A percentile compares a stretch with the other conserved stretches of the same genome.
These are phyloP conservation scores for Globodera rostochiensis DNA, from an alignment of 1,140 invertebrate species.

Conservation along the genomic window DNA sequence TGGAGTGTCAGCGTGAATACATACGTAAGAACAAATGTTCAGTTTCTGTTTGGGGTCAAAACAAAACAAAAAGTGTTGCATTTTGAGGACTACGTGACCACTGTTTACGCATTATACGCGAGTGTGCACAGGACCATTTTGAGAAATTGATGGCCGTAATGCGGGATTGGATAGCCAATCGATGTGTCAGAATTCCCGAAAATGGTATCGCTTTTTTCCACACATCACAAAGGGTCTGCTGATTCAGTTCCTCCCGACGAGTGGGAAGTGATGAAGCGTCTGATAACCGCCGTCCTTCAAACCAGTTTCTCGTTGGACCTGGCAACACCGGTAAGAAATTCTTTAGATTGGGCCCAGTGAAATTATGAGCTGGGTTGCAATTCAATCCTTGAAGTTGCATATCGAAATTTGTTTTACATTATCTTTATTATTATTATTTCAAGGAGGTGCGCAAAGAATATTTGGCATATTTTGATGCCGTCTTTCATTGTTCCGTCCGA, in stretches of 20 bases:
- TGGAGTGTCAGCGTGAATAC: slow-evolving; percentile 51
- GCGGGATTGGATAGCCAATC: slow-evolving; percentile 43
- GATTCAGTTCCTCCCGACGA: slow-evolving; percentile 41
- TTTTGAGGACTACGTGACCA: slow-evolving; percentile 50
- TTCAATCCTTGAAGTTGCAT: too few relatives aligned
- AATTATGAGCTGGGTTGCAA: too few relatives aligned
- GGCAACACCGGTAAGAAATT: slow-evolving; percentile 34
- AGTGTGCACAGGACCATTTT: slow-evolving; percentile 43
- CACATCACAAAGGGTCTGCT: background rate
- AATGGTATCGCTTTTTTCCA: slow-evolving; percentile 13
- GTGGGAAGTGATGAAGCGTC: slow-evolving; percentile 57
- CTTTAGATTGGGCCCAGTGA: too few relatives aligned
- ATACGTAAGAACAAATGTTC: slow-evolving; percentile 36
- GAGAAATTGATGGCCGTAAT: slow-evolving; percentile 37
- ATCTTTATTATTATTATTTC: slow-evolving; percentile 33
- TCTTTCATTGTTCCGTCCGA: slow-evolving; percentile 31
- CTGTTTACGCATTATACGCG: slow-evolving; percentile 43
- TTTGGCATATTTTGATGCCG: slow-evolving; percentile 42
- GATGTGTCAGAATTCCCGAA: slow-evolving; percentile 42
- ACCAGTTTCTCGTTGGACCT: slow-evolving; percentile 41
- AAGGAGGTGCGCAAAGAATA: slow-evolving; percentile 35
- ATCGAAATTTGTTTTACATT: slow-evolving; percentile 5
- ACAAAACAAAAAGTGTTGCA: background rate
- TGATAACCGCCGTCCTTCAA: slow-evolving; percentile 49
- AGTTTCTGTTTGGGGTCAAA: slow-evolving; percentile 7